These are phyloP conservation scores for Ornithorhynchus anatinus DNA, from an alignment of 2,113 vertebrate species.

Conservation along the genomic window DNA sequence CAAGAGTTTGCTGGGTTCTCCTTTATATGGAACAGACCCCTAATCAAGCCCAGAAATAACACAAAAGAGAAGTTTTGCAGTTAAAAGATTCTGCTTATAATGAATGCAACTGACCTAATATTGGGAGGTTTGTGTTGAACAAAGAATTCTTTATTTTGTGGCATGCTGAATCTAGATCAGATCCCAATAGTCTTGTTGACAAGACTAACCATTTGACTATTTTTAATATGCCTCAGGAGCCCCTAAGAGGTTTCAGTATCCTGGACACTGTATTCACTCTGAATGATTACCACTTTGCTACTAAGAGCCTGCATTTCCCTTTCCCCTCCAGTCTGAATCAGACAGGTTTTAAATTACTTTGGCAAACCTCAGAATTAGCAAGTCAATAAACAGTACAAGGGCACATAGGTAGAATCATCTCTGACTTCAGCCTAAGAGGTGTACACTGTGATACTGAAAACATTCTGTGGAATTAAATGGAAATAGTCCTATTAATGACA, in stretches of 20 bases:
- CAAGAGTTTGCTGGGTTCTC: too few species aligned
- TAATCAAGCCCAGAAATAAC: too few species aligned
- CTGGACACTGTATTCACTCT: not conserved
- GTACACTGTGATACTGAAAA: too few species aligned
- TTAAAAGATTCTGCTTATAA: too few species aligned
- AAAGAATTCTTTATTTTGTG: not conserved
- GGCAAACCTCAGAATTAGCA: not conserved
- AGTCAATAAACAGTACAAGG: not conserved
- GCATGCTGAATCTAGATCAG: not conserved
- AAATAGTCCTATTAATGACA: not conserved
- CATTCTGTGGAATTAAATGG: too few species aligned
- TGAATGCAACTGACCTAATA: not conserved
- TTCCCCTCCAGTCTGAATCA: not conserved
- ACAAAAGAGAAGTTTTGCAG: too few species aligned
- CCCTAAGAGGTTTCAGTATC: not conserved
- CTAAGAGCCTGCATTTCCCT: not conserved
- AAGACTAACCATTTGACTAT: not conserved
- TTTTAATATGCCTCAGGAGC: not conserved
- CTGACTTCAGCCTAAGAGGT: not conserved
- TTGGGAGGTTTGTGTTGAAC: rapidly evolving
- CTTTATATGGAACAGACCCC: too few species aligned
- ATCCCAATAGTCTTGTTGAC: rapidly evolving
- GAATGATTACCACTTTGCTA: too few species aligned
- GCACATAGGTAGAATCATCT: not conserved
- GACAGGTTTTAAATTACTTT: not conserved